phyloP scores from a whole-genome alignment of 1,140 invertebrate species.

The Zaprionus nigranus region DNA sequence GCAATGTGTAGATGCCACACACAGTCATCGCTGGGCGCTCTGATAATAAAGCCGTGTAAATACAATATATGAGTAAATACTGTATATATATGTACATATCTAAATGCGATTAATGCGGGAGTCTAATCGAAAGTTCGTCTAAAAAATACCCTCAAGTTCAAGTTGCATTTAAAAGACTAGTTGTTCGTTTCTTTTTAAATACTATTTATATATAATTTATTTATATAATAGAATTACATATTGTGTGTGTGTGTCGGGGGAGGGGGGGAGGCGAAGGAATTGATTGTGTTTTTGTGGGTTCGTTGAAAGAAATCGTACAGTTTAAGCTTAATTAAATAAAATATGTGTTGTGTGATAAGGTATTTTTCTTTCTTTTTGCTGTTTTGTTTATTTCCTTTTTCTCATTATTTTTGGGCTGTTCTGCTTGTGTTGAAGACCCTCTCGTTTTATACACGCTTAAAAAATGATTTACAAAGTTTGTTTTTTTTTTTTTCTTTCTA shows the following conservation, averaged over 20 bases:
- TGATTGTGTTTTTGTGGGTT: constrained; percentile 32
- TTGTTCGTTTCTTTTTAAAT: constrained; percentile 58
- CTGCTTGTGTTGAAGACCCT: constrained; percentile 27
- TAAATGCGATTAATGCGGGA: background rate
- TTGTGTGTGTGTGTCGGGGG: constrained; percentile 42
- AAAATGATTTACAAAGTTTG: constrained; percentile 78
- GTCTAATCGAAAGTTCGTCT: constrained; percentile 16
- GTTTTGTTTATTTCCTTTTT: constrained; percentile 27
- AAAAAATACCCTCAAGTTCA: constrained; percentile 12
- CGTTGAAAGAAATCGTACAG: constrained; percentile 69
- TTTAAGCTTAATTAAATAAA: constrained; percentile 71
- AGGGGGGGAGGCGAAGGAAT: constrained; percentile 48
- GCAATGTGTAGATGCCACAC: constrained; percentile 20
- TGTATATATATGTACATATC: background rate
- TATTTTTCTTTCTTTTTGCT: constrained; percentile 30
- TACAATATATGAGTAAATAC: background rate
- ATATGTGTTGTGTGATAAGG: constrained; percentile 45
- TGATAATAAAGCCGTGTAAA: background rate
- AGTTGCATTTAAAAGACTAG: background rate
- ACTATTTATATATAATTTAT: constrained; percentile 84
- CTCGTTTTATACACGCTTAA: constrained; percentile 70
- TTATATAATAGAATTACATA: constrained; percentile 83
- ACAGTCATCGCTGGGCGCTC: background rate
- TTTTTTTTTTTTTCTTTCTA: constrained; percentile 27
- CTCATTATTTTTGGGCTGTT: constrained; percentile 40